Base-by-base conservation (phyloP, 2,797 vertebrate genomes). In the Notolepis coatsorum region DNA sequence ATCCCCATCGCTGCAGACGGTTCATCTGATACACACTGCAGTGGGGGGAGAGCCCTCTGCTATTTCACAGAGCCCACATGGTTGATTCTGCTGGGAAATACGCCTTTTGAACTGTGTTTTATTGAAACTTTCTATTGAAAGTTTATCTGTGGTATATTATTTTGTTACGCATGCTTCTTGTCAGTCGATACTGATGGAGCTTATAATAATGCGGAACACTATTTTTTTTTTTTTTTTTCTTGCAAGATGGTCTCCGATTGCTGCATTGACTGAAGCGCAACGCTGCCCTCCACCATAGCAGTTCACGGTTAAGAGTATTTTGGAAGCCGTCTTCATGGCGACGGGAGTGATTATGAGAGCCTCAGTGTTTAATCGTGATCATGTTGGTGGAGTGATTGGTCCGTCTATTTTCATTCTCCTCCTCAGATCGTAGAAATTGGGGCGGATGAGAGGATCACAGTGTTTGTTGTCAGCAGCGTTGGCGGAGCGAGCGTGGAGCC, bases 361-460 rank as follows among this genome's bases (percentile, higher is more conserved):
- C n/a, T n/a, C n/a, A n/a, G n/a, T n/a, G n/a, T n/a, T 1, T 20
- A 4, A 2, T 2, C 10, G 9, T 41, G 7, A 49, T 58, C 46
- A 41, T 54, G 54, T 45, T 52, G 55, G 56, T 63, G 73, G 48
- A 64, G 39, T 2, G 1, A 41, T 48, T 8, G 12, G 51, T 46
- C 28, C 1, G 41, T 73, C 61, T 80, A 71, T 84, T 79, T 84
- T 71, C 75, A 47, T 24, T 33, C 41, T 52, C 31, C 41, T 52
- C 31, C 72, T 39, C 33, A 54, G 68, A 75, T 84, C 35, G 68
- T 31, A 65, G 56, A 80, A 85, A 82, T 70, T 76, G 67, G 77
- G 77, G 60, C 83, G 75, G 68, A 78, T 74, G 42, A 81, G 48
- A 28, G 9, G 65, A 80, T 71, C 62, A 27, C 43, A 61, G 37